A percentile compares a stretch with the other conserved stretches of the same genome.
Evolutionary conservation across 1,140 invertebrate genomes (phyloP).

Genomic region (Apis florea): DNA sequence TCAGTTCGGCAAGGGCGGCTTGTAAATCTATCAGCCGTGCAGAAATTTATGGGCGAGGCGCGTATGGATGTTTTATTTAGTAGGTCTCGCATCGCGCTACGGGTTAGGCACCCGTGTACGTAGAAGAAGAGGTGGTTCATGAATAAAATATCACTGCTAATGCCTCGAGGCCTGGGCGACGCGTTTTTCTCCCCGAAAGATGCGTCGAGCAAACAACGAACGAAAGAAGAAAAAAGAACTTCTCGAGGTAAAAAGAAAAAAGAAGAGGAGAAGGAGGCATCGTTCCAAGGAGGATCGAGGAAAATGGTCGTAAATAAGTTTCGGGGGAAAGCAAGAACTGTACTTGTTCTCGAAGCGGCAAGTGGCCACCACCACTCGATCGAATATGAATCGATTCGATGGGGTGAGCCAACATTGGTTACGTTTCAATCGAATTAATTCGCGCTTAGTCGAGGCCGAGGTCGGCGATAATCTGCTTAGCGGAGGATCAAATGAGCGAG

Average conservation of each 20-base stretch:
- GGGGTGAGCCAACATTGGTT: constrained; percentile 19
- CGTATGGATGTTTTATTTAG: constrained; percentile 80
- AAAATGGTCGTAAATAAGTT: constrained; percentile 74
- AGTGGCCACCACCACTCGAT: constrained; percentile 8
- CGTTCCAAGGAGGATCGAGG: constrained; percentile 63
- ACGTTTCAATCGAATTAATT: constrained; percentile 45
- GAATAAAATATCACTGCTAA: constrained; percentile 80
- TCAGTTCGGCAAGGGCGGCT: constrained; percentile 78
- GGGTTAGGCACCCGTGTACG: constrained; percentile 71
- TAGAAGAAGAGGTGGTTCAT: constrained; percentile 76
- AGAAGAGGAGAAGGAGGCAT: neutral
- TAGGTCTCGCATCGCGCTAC: constrained; percentile 74
- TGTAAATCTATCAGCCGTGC: constrained; percentile 80
- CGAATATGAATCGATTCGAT: neutral
- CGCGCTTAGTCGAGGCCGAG: constrained; percentile 22
- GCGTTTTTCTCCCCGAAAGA: constrained; percentile 75
- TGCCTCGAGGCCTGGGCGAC: constrained; percentile 76
- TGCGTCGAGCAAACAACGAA: constrained; percentile 56
- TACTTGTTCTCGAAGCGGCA: constrained; percentile 2
- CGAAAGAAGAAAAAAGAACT: constrained; percentile 8
- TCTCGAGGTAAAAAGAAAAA: neutral
- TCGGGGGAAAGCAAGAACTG: too few relatives aligned
- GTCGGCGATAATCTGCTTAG: constrained; percentile 32
- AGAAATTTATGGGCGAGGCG: constrained; percentile 78
- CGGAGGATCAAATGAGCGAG: constrained; percentile 30